Conservation (phyloP, 2,888 invertebrate species). For the Meiosimyza decipiens region DNA sequence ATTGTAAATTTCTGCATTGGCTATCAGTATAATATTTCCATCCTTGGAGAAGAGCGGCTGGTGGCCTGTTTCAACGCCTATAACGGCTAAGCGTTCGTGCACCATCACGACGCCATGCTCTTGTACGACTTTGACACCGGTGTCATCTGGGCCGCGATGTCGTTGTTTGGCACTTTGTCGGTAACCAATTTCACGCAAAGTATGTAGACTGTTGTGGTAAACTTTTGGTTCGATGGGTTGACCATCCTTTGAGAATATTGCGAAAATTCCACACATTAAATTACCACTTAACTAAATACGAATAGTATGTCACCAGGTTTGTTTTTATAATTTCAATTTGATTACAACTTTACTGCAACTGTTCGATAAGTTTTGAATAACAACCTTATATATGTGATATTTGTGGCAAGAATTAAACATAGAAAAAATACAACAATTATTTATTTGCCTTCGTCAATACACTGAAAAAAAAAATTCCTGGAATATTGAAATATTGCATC, state of each 20-base stretch:
- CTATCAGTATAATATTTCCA: constrained; percentile 57
- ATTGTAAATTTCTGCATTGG: constrained; percentile 66
- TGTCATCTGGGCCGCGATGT: constrained; percentile 65
- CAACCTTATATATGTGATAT: constrained; percentile 7
- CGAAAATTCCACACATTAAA: constrained; percentile 65
- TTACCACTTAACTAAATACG: too few species aligned
- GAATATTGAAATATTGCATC: too few species aligned
- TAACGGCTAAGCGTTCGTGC: constrained; percentile 62
- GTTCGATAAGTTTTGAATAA: neutral
- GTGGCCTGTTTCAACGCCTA: constrained; percentile 62
- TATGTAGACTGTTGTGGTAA: constrained; percentile 53
- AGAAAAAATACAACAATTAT: too few species aligned
- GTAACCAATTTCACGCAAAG: constrained; percentile 62
- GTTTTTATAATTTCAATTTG: too few species aligned
- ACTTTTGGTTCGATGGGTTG: constrained; percentile 50
- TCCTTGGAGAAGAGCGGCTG: constrained; percentile 61
- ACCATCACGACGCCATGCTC: constrained; percentile 61
- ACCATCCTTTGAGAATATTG: constrained; percentile 61
- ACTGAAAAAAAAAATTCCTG: too few species aligned
- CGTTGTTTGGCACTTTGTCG: constrained; percentile 62
- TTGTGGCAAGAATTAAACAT: too few species aligned
- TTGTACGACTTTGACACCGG: constrained; percentile 56
- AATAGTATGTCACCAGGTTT: too few species aligned
- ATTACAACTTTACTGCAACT: neutral
- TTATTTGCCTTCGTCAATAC: too few species aligned